phyloP scores from a whole-genome alignment of 1,140 invertebrate species.

The Bradynema listronoti region DNA sequence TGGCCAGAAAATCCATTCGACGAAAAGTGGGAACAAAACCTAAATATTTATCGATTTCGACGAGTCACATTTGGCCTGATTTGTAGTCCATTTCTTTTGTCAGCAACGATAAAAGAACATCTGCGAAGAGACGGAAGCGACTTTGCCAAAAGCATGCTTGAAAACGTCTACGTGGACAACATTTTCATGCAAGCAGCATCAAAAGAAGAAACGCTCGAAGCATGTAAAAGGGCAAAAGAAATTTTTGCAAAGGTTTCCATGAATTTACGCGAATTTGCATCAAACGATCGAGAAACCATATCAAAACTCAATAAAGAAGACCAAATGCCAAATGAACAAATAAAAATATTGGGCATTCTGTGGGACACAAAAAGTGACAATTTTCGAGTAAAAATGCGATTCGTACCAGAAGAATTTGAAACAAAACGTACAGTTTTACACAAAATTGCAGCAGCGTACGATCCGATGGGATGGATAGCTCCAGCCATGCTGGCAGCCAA shows the following conservation, averaged over 20 bases:
- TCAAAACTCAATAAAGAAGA: neutral
- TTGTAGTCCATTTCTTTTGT: conserved; percentile 21
- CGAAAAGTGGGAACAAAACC: conserved; percentile 1
- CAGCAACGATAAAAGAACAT: conserved; percentile 21
- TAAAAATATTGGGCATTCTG: conserved; percentile 25
- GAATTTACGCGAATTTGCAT: conserved; percentile 34
- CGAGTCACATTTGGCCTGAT: conserved; percentile 31
- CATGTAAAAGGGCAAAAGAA: conserved; percentile 1
- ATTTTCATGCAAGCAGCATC: conserved; percentile 3
- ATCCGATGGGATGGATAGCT: conserved; percentile 22
- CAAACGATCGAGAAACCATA: conserved; percentile 12
- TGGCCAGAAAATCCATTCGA: conserved; percentile 25
- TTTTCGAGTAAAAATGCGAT: neutral
- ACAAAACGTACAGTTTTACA: too few relatives aligned
- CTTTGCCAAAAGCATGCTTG: neutral
- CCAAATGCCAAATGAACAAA: neutral
- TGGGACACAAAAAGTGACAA: conserved; percentile 24
- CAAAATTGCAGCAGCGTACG: conserved; percentile 13
- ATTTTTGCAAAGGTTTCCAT: conserved; percentile 22
- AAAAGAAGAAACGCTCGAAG: conserved; percentile 11
- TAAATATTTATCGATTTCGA: conserved; percentile 18
- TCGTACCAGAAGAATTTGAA: conserved; percentile 13
- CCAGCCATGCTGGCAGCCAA: conserved; percentile 24
- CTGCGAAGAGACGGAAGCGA: neutral
- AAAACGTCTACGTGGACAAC: conserved; percentile 39